These are phyloP conservation scores for Cantharis flavilabris DNA, from an alignment of 2,888 invertebrate species.

Conservation along the genomic window DNA sequence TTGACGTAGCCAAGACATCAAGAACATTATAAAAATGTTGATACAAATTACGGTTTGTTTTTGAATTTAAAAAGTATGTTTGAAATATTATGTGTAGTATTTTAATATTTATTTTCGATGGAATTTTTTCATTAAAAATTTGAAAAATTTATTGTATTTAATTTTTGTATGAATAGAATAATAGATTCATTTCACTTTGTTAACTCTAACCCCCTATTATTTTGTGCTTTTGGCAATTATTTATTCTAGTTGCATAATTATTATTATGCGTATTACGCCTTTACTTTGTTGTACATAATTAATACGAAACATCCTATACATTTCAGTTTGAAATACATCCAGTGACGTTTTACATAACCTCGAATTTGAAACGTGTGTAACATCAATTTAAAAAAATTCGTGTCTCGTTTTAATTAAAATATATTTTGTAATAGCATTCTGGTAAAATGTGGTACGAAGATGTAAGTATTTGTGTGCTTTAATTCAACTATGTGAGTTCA, in stretches of 20 bases:
- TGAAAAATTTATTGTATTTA: not conserved
- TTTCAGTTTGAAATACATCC: not conserved
- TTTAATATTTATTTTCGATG: not conserved
- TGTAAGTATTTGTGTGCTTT: not conserved
- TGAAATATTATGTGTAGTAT: not conserved
- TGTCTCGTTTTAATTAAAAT: not conserved
- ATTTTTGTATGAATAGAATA: too few species aligned
- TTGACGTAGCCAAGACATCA: not conserved
- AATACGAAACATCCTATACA: not conserved
- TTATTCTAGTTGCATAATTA: too few species aligned
- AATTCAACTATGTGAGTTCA: too few species aligned
- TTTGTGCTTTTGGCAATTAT: too few species aligned
- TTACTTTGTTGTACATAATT: too few species aligned
- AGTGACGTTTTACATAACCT: not conserved
- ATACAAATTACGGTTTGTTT: not conserved
- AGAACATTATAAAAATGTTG: not conserved
- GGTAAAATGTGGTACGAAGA: constrained; percentile 12
- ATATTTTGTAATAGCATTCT: not conserved
- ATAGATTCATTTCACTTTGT: too few species aligned
- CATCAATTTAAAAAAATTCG: not conserved
- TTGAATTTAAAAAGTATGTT: not conserved
- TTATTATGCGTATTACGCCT: too few species aligned
- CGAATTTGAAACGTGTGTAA: not conserved
- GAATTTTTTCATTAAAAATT: not conserved
- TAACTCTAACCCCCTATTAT: too few species aligned